Evolutionary conservation across 2,797 vertebrate species (phyloP), one percentile per base, ranked within the genome.

Genomic region (Oreochromis grahami): DNA sequence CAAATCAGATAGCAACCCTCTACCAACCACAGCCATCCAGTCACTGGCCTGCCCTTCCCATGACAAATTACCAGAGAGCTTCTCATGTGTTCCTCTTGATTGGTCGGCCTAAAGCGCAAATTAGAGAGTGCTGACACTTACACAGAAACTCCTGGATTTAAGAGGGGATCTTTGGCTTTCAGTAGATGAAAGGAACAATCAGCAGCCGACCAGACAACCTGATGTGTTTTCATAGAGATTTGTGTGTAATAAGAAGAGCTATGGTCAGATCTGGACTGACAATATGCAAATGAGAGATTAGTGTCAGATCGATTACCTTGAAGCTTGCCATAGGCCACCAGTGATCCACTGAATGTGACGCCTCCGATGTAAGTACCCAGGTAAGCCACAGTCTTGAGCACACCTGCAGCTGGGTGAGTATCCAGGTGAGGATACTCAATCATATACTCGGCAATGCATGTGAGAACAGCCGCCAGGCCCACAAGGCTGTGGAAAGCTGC

Each of bases 401-500:
- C 55, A 1, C 91, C 91, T 14, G 96, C 96, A 5, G 96, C 88
- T 1, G 95, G 95, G 53, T 96, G 94, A 29, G 91, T 5, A 63
- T 96, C 96, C 63, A 97, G 95, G 90, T 96, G 95, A 72, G 96
- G 96, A 84, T 93, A 94, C 90, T 97, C 96, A 7, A 95, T 97
- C 94, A 95, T 94, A 24, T 86, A 96, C 88, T 97, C 91, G 0
- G 96, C 96, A 8, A 96, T 7, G 87, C 95, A 95, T 32, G 93
- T 95, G 88, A 96, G 92, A 81, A 97, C 94, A 4, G 96, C 97
- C n/a, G 97, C 96, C 93, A 97, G 91, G 15, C 91, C 94, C 86
- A 95, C 95, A 26, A 97, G 96, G 93, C 96, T 96, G 89, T 97
- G 97, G 95, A 98, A 98, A 52, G 95, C 96, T 45, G 96, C 96